These are phyloP conservation scores for Lithophane ornitopus DNA, from an alignment of 2,888 invertebrate species.

Conservation along the genomic window DNA sequence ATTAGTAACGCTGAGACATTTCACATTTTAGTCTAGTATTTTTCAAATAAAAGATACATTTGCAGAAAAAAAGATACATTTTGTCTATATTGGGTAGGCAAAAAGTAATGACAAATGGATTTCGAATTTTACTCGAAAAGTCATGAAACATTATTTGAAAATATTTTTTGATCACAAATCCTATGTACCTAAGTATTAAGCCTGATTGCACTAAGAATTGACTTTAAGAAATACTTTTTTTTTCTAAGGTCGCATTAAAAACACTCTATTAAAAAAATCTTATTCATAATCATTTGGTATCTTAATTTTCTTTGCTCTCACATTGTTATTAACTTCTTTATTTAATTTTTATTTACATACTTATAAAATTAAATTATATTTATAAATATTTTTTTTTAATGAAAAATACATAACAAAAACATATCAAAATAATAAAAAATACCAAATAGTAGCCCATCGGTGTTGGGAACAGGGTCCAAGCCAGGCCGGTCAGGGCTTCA, in stretches of 20 bases:
- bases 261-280: neutral
- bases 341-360: no score
- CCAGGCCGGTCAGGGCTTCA: no score
- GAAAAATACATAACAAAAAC: no score
- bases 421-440: no score
- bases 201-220: constrained; percentile 5
- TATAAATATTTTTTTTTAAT: no score
- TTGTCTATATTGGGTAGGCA: neutral
- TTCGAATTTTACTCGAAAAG: constrained; percentile 11
- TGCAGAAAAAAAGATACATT: neutral
- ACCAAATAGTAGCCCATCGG: no score
- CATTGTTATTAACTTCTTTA: neutral
- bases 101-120: constrained; percentile 22
- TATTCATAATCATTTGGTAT: constrained; percentile 7
- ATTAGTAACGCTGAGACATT: neutral
- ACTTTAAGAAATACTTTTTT: neutral
- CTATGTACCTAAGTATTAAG: neutral
- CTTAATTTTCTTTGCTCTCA: neutral
- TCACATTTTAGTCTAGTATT: neutral
- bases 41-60: constrained; percentile 26
- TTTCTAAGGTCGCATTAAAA: neutral
- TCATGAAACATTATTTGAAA: constrained; percentile 20
- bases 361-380: no score
- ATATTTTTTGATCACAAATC: constrained; percentile 24
- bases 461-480: no score